phyloP scores from a whole-genome alignment of 2,797 vertebrate species.

The Geotrypetes seraphini region DNA sequence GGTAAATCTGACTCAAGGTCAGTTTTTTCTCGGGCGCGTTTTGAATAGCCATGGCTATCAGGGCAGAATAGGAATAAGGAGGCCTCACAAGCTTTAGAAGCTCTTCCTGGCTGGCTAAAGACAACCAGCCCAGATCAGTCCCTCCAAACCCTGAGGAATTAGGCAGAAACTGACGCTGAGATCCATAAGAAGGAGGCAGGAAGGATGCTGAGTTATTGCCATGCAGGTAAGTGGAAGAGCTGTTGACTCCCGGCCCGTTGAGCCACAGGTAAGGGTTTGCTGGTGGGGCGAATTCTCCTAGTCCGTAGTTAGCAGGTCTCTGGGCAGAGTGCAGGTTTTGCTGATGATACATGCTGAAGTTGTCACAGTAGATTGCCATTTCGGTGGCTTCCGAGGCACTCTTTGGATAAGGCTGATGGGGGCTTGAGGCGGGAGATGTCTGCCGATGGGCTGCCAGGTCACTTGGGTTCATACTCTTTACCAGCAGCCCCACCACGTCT shows the following conservation, averaged over 20 bases:
- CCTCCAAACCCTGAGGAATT: conserved; percentile 60
- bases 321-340: conserved; percentile 31
- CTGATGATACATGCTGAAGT: conserved; percentile 74
- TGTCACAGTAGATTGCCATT: conserved; percentile 88
- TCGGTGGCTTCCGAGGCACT: conserved; percentile 66
- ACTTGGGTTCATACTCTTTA: conserved; percentile 61
- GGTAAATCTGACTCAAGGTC: conserved; percentile 92
- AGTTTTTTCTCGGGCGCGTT: conserved; percentile 86
- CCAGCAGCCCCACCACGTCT: conserved; percentile 1
- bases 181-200: conserved; percentile 56
- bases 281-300: conserved; percentile 73
- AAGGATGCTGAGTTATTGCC: conserved; percentile 58
- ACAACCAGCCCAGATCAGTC: conserved; percentile 83
- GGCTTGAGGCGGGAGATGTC: conserved; percentile 47
- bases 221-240: conserved; percentile 72
- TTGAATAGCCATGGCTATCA: conserved; percentile 97
- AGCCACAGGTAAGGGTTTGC: conserved; percentile 83
- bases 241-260: conserved; percentile 64
- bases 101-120: conserved; percentile 87
- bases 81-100: conserved; percentile 90
- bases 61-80: conserved; percentile 92
- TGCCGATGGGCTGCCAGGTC: conserved; percentile 54
- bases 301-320: conserved; percentile 65
- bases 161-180: conserved; percentile 51
- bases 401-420: conserved; percentile 53